Percentiles rank a stretch among this genome's conserved stretches.
Evolutionary conservation across 64 coral and sea anemone species (phyloP).

Genomic region (Dendronephthya gigantea): DNA sequence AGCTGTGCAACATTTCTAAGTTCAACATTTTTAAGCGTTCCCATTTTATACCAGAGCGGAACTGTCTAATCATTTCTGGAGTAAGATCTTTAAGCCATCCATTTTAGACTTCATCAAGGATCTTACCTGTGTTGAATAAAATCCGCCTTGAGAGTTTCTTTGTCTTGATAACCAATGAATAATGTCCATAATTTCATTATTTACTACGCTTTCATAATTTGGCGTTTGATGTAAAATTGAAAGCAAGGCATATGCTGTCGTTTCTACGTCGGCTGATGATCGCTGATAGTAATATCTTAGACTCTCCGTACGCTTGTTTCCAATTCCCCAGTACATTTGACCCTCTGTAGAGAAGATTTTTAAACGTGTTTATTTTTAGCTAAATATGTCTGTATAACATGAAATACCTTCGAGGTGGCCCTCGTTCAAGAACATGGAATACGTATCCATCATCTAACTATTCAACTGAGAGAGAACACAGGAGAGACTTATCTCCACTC

Average conservation of each 20-base stretch:
- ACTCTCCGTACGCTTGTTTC: neutral
- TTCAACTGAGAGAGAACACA: no score
- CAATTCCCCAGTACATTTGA: neutral
- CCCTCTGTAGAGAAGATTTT: neutral
- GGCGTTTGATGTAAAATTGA: neutral
- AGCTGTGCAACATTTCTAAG: no score
- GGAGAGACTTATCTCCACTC: no score
- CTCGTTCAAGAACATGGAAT: no score
- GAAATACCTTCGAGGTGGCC: no score
- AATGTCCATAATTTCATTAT: constrained; percentile 29
- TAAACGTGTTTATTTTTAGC: no score
- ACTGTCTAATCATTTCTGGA: no score
- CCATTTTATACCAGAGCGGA: no score
- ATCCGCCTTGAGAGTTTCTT: constrained; percentile 56
- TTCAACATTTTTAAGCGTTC: no score
- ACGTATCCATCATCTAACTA: no score
- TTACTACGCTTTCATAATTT: neutral
- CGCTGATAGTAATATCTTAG: neutral
- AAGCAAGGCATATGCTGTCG: constrained; percentile 66
- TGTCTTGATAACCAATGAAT: constrained; percentile 67
- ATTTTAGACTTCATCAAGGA: neutral
- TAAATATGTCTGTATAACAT: no score
- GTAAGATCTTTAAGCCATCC: no score
- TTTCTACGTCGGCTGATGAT: constrained; percentile 50
- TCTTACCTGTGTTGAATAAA: constrained; percentile 61